phyloP scores from a whole-genome alignment of 1,140 invertebrate species.

The Nomia melanderi region DNA sequence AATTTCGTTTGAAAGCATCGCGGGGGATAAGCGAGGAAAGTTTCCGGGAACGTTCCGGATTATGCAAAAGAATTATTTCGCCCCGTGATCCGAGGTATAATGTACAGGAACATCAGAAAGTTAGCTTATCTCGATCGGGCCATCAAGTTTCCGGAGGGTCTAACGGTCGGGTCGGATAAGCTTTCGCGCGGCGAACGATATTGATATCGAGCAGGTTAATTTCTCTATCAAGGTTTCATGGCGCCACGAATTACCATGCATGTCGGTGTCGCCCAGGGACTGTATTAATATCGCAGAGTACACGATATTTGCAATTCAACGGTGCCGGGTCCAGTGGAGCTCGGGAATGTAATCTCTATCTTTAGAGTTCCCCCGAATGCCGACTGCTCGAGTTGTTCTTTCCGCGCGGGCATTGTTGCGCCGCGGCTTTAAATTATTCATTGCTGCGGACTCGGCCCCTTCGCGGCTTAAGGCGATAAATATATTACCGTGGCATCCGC shows the following conservation, averaged over 20 bases:
- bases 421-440: constrained; percentile 18
- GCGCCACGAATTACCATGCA: constrained; percentile 2
- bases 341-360: constrained; percentile 21
- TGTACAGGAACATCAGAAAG: neutral
- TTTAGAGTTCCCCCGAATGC: constrained; percentile 8
- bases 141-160: neutral
- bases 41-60: too few relatives aligned
- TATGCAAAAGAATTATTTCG: too few relatives aligned
- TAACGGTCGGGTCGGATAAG: neutral
- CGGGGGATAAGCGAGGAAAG: too few relatives aligned
- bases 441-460: constrained; percentile 4
- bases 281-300: constrained; percentile 15
- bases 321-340: neutral
- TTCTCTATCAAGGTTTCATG: constrained; percentile 11
- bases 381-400: neutral
- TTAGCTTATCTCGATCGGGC: neutral
- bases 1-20: too few relatives aligned
- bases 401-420: constrained; percentile 6
- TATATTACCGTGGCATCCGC: neutral
- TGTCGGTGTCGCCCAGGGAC: neutral
- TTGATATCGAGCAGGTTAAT: constrained; percentile 1
- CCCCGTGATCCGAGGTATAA: too few relatives aligned
- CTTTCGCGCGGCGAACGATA: constrained; percentile 5
- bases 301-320: constrained; percentile 16
- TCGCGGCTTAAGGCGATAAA: constrained; percentile 2